Conservation (phyloP, 2,113 vertebrate species). For the Shinisaurus crocodilurus region DNA sequence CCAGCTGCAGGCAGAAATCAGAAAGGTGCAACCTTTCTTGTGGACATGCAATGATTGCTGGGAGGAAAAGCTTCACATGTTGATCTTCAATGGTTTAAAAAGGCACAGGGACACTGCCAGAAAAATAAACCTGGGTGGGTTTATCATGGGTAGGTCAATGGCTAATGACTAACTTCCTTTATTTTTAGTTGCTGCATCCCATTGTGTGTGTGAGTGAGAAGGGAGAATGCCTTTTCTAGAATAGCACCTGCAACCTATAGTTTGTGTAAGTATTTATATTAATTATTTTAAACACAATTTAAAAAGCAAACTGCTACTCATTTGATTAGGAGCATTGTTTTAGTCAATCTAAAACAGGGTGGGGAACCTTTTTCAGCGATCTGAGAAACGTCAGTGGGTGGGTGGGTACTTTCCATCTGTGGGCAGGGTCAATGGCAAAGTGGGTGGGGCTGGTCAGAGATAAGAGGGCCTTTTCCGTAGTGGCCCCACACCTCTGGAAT, state of each 20-base stretch:
- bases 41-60: neutral
- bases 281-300: neutral
- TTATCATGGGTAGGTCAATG: neutral
- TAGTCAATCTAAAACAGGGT: neutral
- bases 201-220: neutral
- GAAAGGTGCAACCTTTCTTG: neutral
- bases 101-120: neutral
- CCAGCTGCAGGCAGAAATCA: neutral
- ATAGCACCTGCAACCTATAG: neutral
- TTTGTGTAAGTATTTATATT: neutral
- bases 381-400: too few species aligned
- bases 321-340: neutral
- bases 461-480: too few species aligned
- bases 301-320: neutral
- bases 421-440: too few species aligned
- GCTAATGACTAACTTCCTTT: neutral
- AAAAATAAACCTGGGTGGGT: neutral
- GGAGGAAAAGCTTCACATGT: neutral
- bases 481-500: too few species aligned
- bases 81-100: neutral
- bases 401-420: too few species aligned
- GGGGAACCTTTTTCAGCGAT: neutral
- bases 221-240: neutral
- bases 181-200: neutral
- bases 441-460: too few species aligned